A percentile compares a stretch with the other conserved stretches of the same genome.
These are phyloP conservation scores for Psylliodes chrysocephalus DNA, from an alignment of 2,888 invertebrate species.

Conservation along the genomic window DNA sequence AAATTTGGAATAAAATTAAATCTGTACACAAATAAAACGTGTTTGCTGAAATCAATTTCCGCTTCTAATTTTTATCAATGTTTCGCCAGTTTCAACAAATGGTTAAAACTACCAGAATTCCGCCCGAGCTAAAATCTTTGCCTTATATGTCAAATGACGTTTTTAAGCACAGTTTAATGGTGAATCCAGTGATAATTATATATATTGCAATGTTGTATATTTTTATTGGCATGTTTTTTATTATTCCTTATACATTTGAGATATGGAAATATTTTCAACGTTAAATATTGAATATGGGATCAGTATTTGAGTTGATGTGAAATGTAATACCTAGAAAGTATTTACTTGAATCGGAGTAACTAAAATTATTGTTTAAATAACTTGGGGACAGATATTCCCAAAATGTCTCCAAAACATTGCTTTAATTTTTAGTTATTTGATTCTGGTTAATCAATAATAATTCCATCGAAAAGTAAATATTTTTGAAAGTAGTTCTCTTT, in stretches of 20 bases:
- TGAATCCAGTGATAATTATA: constrained; percentile 20
- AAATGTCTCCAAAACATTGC: constrained; percentile 47
- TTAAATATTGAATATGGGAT: constrained; percentile 1
- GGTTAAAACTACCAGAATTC: constrained; percentile 17
- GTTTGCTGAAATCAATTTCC: too few relatives aligned
- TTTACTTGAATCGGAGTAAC: constrained; percentile 20
- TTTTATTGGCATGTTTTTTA: constrained; percentile 11
- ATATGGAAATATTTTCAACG: constrained; percentile 7
- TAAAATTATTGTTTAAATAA: constrained; percentile 11
- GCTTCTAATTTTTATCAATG: constrained; percentile 5
- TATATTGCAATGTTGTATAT: constrained; percentile 9
- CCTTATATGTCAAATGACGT: constrained; percentile 20
- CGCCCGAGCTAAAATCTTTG: constrained; percentile 29
- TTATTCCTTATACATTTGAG: background rate
- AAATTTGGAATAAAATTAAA: too few relatives aligned
- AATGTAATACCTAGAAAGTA: constrained; percentile 16
- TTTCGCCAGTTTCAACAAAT: background rate
- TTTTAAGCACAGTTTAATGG: constrained; percentile 20
- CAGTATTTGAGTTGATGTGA: constrained; percentile 9
- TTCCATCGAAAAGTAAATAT: constrained; percentile 49
- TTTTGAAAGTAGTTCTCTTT: constrained; percentile 43
- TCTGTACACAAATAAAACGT: too few relatives aligned
- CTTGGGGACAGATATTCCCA: constrained; percentile 52
- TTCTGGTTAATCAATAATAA: constrained; percentile 44
- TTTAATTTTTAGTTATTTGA: constrained; percentile 37